Conservation (phyloP, 2,113 vertebrate species). For the Pedionomus torquatus region DNA sequence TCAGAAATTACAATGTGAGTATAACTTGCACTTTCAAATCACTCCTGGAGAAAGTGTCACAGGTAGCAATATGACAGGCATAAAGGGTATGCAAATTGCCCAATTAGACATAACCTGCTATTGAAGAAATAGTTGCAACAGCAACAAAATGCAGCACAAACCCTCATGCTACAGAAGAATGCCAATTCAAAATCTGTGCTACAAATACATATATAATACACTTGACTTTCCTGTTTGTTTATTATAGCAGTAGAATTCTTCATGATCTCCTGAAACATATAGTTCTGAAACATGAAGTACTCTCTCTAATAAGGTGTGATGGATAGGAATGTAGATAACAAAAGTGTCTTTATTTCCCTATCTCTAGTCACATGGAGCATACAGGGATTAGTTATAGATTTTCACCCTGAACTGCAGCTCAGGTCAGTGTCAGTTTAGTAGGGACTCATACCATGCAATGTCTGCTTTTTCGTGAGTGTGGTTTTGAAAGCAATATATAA, state of each 20-base stretch:
- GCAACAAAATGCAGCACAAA: constrained; percentile 51
- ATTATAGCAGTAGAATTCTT: constrained; percentile 40
- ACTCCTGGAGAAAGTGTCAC: constrained; percentile 22
- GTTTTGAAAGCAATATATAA: background rate
- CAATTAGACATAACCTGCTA: constrained; percentile 35
- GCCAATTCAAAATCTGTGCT: constrained; percentile 52
- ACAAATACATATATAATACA: constrained; percentile 57
- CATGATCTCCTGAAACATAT: constrained; percentile 2
- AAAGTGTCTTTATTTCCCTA: background rate
- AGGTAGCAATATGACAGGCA: constrained; percentile 18
- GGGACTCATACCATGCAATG: accelerated
- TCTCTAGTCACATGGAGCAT: background rate
- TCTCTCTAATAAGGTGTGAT: background rate
- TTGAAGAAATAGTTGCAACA: constrained; percentile 42
- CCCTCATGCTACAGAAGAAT: background rate
- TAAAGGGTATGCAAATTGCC: constrained; percentile 55
- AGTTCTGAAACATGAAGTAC: background rate
- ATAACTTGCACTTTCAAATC: constrained; percentile 2
- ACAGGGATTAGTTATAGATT: constrained; percentile 11
- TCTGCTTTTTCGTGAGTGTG: constrained; percentile 1
- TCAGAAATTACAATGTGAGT: background rate
- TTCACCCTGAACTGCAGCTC: constrained; percentile 7
- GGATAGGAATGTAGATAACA: background rate
- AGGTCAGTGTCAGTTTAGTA: constrained; percentile 12
- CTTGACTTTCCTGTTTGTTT: constrained; percentile 57